Evolutionary conservation across 1,140 invertebrate genomes (phyloP).

Genomic region (Sycobia sp.): DNA sequence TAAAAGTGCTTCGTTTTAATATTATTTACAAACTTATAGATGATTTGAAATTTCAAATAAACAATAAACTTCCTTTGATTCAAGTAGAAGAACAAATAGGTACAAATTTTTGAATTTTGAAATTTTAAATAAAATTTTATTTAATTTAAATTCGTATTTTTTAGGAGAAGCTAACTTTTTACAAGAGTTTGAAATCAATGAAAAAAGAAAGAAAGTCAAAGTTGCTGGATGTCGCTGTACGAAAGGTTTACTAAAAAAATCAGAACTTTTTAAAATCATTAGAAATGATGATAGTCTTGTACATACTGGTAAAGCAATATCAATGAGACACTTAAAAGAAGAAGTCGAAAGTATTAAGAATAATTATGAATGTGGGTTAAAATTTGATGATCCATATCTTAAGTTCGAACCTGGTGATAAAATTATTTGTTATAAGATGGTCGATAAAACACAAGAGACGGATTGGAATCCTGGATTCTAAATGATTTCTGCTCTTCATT

Average conservation of each 20-base stretch:
- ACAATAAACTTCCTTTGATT: slow-evolving; percentile 70
- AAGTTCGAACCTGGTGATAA: slow-evolving; percentile 77
- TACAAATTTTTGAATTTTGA: slow-evolving; percentile 45
- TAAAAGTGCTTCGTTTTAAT: slow-evolving; percentile 75
- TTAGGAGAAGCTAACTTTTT: slow-evolving; percentile 85
- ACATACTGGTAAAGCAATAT: slow-evolving; percentile 76
- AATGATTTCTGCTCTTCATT: slow-evolving; percentile 22
- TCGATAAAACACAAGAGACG: slow-evolving; percentile 68
- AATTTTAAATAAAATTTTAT: background rate
- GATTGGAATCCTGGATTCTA: slow-evolving; percentile 88
- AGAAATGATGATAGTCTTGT: slow-evolving; percentile 75
- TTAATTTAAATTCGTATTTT: slow-evolving; percentile 23
- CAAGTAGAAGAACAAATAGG: slow-evolving; percentile 79
- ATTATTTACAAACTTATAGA: slow-evolving; percentile 93
- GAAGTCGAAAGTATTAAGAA: slow-evolving; percentile 85
- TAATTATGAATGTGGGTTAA: slow-evolving; percentile 86
- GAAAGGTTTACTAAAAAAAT: slow-evolving; percentile 77
- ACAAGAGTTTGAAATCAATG: slow-evolving; percentile 82
- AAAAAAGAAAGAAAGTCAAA: slow-evolving; percentile 79
- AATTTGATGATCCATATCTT: slow-evolving; percentile 70
- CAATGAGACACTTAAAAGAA: slow-evolving; percentile 87
- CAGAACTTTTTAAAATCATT: slow-evolving; percentile 71
- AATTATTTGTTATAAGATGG: slow-evolving; percentile 76
- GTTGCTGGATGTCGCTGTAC: slow-evolving; percentile 88
- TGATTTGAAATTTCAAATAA: slow-evolving; percentile 83